A percentile compares a stretch with the other conserved stretches of the same genome.
These are phyloP conservation scores for Junco hyemalis DNA, from an alignment of 2,113 vertebrate genomes.

Conservation along the genomic window DNA sequence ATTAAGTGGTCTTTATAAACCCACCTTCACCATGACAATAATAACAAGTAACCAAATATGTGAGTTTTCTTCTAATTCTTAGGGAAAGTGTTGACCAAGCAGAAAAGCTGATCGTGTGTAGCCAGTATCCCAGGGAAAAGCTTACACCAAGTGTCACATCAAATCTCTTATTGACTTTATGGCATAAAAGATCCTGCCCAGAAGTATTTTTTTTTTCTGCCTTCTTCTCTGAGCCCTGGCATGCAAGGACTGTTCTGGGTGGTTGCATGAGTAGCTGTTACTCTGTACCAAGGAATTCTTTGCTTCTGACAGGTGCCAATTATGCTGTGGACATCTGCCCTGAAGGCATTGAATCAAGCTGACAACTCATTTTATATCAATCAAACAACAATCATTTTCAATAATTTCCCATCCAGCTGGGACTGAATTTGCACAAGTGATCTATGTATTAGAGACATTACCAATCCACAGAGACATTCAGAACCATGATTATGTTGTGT, in stretches of 20 bases:
- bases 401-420: conserved; percentile 58
- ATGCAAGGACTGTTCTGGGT: not conserved
- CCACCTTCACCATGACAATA: not conserved
- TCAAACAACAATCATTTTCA: conserved; percentile 55
- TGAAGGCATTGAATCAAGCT: conserved; percentile 52
- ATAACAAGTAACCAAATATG: not conserved
- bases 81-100: not conserved
- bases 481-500: conserved; percentile 18
- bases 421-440: conserved; percentile 59
- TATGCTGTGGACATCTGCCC: conserved; percentile 57
- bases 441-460: conserved; percentile 52
- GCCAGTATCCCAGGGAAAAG: not conserved
- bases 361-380: conserved; percentile 64
- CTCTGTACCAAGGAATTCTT: conserved; percentile 47
- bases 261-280: not conserved
- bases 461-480: conserved; percentile 54
- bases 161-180: not conserved
- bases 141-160: not conserved
- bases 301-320: conserved; percentile 58
- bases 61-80: not conserved
- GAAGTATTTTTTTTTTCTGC: not conserved
- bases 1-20: not conserved
- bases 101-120: not conserved
- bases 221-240: not conserved
- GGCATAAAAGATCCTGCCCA: not conserved